Conservation (phyloP, 1,140 invertebrate genomes). For the Chlorops oryzae region DNA sequence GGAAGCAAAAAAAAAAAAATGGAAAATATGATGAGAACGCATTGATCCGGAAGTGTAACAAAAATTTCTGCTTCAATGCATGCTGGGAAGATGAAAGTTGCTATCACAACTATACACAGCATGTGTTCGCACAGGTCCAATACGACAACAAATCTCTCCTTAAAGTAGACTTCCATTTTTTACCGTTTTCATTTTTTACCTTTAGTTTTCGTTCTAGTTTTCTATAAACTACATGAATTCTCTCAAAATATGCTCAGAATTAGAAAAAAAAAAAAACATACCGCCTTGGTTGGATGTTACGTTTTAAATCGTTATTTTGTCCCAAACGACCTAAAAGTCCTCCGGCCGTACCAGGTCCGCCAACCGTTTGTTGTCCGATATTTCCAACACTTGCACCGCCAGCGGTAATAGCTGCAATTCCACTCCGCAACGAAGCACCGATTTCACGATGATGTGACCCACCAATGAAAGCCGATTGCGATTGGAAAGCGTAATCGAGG, state of each 20-base stretch:
- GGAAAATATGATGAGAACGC: too few relatives aligned
- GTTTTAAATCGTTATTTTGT: constrained; percentile 24
- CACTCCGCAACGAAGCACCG: constrained; percentile 40
- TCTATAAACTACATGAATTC: not conserved
- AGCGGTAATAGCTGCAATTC: constrained; percentile 29
- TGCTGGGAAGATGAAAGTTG: too few relatives aligned
- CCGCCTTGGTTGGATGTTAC: constrained; percentile 44
- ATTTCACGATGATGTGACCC: constrained; percentile 37
- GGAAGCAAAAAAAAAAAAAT: too few relatives aligned
- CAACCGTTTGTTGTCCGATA: too few relatives aligned
- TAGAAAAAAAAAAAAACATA: constrained; percentile 21
- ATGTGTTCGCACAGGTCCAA: too few relatives aligned
- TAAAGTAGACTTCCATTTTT: too few relatives aligned
- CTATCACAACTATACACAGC: too few relatives aligned
- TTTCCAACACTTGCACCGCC: constrained; percentile 17
- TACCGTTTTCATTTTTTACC: too few relatives aligned
- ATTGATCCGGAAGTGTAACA: too few relatives aligned
- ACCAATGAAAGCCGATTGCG: constrained; percentile 33
- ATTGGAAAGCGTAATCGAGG: constrained; percentile 42
- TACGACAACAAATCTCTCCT: too few relatives aligned
- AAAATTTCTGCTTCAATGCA: too few relatives aligned
- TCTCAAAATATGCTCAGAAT: not conserved
- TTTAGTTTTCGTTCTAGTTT: not conserved
- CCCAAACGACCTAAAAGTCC: constrained; percentile 13
- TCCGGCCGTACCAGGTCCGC: not conserved